Evolutionary conservation across 1,140 invertebrate species (phyloP).

Genomic region (Portunus trituberculatus): DNA sequence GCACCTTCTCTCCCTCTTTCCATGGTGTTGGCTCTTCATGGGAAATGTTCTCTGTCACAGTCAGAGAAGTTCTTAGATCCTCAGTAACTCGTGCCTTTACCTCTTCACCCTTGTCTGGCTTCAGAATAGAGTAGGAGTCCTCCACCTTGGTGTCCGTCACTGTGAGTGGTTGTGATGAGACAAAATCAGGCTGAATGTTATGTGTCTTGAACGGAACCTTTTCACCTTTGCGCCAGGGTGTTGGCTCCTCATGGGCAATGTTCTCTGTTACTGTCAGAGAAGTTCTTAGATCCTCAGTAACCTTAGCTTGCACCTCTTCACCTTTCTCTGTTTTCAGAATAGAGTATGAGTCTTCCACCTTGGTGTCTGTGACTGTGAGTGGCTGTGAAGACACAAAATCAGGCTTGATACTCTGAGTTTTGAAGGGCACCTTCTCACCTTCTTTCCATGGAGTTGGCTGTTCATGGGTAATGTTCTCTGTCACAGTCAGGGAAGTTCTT

Average conservation of each 20-base stretch:
- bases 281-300: constrained; percentile 49
- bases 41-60: constrained; percentile 66
- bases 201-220: constrained; percentile 59
- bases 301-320: constrained; percentile 37
- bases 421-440: constrained; percentile 63
- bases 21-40: constrained; percentile 58
- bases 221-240: constrained; percentile 45
- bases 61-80: constrained; percentile 61
- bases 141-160: constrained; percentile 59
- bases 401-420: constrained; percentile 53
- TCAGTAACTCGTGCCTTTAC: constrained; percentile 57
- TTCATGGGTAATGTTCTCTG: constrained; percentile 58
- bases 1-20: constrained; percentile 55
- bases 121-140: constrained; percentile 40
- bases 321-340: constrained; percentile 47
- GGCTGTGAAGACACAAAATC: constrained; percentile 43
- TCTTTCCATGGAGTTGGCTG: constrained; percentile 49
- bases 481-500: constrained; percentile 56
- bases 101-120: constrained; percentile 40
- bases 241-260: constrained; percentile 53
- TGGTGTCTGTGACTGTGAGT: constrained; percentile 57
- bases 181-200: constrained; percentile 51
- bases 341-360: constrained; percentile 59
- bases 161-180: constrained; percentile 40
- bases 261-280: constrained; percentile 63